Conservation (phyloP, 2,888 invertebrate species). For the Sialis lutaria region DNA sequence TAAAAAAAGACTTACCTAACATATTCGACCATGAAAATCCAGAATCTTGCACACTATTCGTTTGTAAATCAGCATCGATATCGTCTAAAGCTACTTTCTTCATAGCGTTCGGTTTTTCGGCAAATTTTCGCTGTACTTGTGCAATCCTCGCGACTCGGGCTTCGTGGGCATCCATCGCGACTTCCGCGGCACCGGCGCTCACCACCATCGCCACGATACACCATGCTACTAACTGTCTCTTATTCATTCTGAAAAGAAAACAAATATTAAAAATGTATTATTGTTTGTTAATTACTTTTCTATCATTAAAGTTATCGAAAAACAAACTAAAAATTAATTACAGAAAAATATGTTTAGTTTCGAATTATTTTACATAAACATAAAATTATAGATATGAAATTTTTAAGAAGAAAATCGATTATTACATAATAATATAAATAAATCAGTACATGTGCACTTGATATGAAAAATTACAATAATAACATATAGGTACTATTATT, state of each 20-base stretch:
- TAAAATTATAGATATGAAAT: too few species aligned
- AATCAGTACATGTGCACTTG: too few species aligned
- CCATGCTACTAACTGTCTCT: constrained; percentile 49
- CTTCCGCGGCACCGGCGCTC: not conserved
- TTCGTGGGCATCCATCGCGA: constrained; percentile 13
- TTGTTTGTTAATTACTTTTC: too few species aligned
- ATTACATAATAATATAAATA: too few species aligned
- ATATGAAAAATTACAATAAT: too few species aligned
- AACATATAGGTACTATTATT: too few species aligned
- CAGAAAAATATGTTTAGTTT: too few species aligned
- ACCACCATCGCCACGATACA: constrained; percentile 40
- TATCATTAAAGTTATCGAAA: too few species aligned
- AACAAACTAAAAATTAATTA: too few species aligned
- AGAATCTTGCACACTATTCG: constrained; percentile 53
- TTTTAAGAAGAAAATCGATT: too few species aligned
- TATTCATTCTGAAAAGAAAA: constrained; percentile 34
- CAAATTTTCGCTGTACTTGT: constrained; percentile 55
- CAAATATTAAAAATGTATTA: not conserved
- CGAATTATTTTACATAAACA: too few species aligned
- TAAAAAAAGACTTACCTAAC: constrained; percentile 35
- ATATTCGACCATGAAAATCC: constrained; percentile 83
- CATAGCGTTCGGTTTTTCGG: constrained; percentile 74
- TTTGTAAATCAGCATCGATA: constrained; percentile 55
- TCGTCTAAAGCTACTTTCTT: constrained; percentile 76
- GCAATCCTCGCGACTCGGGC: constrained; percentile 17